Evolutionary conservation across 2,797 vertebrate species (phyloP), one percentile per base, ranked within the genome.

Genomic region (Bovichtus diacanthus): DNA sequence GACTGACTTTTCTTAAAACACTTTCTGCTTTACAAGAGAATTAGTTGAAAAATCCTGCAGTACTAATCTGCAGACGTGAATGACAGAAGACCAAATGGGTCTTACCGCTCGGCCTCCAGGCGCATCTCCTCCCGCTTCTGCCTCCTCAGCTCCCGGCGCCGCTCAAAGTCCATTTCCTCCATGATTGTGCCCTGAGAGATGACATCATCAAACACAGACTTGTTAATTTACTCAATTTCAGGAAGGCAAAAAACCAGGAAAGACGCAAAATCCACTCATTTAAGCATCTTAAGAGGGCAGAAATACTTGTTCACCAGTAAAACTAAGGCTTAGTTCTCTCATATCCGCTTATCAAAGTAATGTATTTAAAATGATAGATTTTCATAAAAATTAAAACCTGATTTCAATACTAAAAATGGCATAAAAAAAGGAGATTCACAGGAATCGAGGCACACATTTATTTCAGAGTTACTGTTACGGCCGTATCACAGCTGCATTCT

Each of bases 51-150:
- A 61, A 70, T 68, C 31, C 25, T 18, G 5, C 6, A 47, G 67
- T 34, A 2, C 23, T 50, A 61, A 85, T 69, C 38, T 41, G 62
- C 39, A 9, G 18, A 60, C 12, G 6, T 59, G 31, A 76, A 54
- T 34, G 16, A 49, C 29, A 64, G 51, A 51, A 67, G 65, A 67
- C 10, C 4, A 21, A 79, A 54, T 9, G 29, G 5, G 39, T 72
- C 78, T 95, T 93, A 99, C 98, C 98, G 97, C 85, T 99, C 97
- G 5, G 96, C 96, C 90, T 99, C 98, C 47, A 97, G 93, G 15
- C 98, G 97, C 97, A 99, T 99, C 94, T 99, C 98, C 92, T 99
- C 98, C 13, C 98, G 95, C 92, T 99, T 99, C 95, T 99, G 98
- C 90, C 97, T 98, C 92, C 98, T 96, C 80, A 98, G 94, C 78